Evolutionary conservation across 2,113 vertebrate species (phyloP).

Genomic region (Mobula birostris): DNA sequence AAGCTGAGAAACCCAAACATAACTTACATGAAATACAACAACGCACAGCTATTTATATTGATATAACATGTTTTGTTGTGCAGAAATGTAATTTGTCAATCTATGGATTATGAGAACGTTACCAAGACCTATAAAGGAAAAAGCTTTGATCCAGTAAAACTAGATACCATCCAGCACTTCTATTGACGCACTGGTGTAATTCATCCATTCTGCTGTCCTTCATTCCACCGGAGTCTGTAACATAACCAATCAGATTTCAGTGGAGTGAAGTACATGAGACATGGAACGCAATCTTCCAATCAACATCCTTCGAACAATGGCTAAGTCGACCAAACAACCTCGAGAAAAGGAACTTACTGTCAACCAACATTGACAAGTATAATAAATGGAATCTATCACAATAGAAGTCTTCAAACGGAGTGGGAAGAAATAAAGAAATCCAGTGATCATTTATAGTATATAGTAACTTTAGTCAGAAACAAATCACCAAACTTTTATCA

Average conservation of each 20-base stretch:
- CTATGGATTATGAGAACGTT: not conserved
- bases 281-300: slow-evolving; percentile 59
- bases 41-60: not conserved
- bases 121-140: not conserved
- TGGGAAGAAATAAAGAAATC: not conserved
- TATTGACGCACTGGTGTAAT: slow-evolving; percentile 40
- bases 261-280: slow-evolving; percentile 97
- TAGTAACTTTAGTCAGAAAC: not conserved
- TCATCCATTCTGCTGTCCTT: slow-evolving; percentile 90
- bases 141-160: not conserved
- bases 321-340: not conserved
- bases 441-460: not conserved
- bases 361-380: not conserved
- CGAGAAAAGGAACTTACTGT: not conserved
- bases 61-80: not conserved
- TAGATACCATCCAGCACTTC: slow-evolving; percentile 3
- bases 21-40: not conserved
- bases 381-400: not conserved
- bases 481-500: not conserved
- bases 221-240: slow-evolving; percentile 99
- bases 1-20: not conserved
- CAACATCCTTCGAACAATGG: slow-evolving; percentile 17
- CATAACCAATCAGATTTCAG: slow-evolving; percentile 92
- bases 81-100: not conserved
- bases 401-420: not conserved